Evolutionary conservation across 2,797 vertebrate species (phyloP).

Genomic region (Lindbergichthys nudifrons): DNA sequence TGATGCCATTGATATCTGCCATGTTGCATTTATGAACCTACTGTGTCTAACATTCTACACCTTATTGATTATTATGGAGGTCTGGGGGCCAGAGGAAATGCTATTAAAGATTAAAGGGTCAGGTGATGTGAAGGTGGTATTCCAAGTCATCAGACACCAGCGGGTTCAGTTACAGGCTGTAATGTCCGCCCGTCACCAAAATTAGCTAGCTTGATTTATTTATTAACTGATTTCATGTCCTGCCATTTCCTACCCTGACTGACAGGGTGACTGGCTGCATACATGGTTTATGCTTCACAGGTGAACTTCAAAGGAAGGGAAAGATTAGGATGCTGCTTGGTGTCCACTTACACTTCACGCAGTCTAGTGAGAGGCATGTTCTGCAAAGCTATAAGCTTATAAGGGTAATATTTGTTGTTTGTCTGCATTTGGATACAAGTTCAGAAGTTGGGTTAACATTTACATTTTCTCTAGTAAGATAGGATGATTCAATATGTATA

Average conservation of each 20-base stretch:
- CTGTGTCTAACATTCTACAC: conserved; percentile 64
- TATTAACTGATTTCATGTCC: conserved; percentile 83
- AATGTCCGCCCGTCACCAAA: conserved; percentile 79
- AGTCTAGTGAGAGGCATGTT: conserved; percentile 6
- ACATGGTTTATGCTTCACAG: conserved; percentile 52
- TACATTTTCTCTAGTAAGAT: not conserved
- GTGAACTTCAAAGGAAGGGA: conserved; percentile 59
- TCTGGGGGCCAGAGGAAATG: conserved; percentile 76
- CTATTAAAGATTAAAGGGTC: conserved; percentile 84
- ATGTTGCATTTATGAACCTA: conserved; percentile 59
- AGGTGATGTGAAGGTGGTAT: conserved; percentile 84
- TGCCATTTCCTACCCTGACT: conserved; percentile 63
- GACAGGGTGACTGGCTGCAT: conserved; percentile 34
- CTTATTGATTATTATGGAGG: conserved; percentile 76
- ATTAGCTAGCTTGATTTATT: conserved; percentile 87
- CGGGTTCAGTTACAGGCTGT: conserved; percentile 81
- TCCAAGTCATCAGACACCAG: conserved; percentile 82
- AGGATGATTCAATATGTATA: not conserved
- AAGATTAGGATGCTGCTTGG: conserved; percentile 33
- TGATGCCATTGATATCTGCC: conserved; percentile 50
- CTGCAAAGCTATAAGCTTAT: not conserved
- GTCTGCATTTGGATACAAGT: conserved; percentile 5
- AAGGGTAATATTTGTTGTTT: not conserved
- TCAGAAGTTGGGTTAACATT: not conserved
- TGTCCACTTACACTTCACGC: conserved; percentile 48